phyloP scores from a whole-genome alignment of 2,797 vertebrate species.

The Momotus momota region DNA sequence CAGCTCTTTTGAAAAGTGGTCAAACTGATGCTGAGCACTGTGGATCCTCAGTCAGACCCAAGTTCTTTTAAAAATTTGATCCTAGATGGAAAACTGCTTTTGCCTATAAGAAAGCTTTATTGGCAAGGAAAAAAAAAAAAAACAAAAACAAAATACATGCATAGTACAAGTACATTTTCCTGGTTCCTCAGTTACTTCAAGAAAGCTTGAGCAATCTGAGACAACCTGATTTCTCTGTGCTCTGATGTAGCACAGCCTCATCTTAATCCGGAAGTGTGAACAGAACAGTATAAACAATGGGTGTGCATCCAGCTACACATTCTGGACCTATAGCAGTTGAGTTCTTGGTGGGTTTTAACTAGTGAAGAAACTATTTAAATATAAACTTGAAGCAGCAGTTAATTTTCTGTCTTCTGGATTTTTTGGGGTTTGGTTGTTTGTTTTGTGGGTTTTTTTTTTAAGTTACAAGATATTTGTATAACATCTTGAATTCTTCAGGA shows the following conservation, averaged over 20 bases:
- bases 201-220: not conserved
- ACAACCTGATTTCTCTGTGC: not conserved
- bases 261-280: not conserved
- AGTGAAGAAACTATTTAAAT: not conserved
- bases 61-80: not conserved
- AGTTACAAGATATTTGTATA: not conserved
- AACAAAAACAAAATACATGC: not conserved
- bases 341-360: not conserved
- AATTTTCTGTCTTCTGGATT: not conserved
- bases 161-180: not conserved
- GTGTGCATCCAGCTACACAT: not conserved
- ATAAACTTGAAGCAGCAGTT: not conserved
- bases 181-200: not conserved
- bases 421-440: not conserved
- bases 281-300: not conserved
- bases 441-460: not conserved
- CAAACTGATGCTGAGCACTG: not conserved
- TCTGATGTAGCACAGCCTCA: not conserved
- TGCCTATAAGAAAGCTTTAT: not conserved
- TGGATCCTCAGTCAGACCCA: not conserved
- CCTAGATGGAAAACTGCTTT: not conserved
- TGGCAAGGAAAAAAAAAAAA: not conserved
- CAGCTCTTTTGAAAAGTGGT: not conserved
- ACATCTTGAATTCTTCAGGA: not conserved
- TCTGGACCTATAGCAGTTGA: not conserved